Percentiles rank a stretch among this genome's conserved stretches.
Evolutionary conservation across 2,113 vertebrate genomes (phyloP).

Genomic region (Tragelaphus scriptus): DNA sequence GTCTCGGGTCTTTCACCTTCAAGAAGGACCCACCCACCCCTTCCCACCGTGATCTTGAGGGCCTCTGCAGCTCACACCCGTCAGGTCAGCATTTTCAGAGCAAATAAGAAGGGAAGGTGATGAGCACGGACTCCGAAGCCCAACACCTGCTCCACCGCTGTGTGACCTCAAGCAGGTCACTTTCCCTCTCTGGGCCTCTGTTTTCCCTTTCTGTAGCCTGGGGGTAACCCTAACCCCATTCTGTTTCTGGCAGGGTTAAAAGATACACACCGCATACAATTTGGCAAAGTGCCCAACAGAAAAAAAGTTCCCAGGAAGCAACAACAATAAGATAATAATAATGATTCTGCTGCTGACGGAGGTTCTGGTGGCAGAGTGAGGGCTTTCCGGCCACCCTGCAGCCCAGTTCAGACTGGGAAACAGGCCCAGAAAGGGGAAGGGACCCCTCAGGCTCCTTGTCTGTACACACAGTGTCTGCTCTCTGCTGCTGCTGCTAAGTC

Average conservation of each 20-base stretch:
- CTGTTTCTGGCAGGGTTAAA: neutral
- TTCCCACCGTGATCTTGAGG: neutral
- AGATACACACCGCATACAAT: accelerated
- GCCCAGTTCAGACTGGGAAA: neutral
- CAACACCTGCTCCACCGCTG: neutral
- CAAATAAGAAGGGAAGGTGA: neutral
- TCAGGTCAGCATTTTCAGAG: neutral
- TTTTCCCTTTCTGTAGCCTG: neutral
- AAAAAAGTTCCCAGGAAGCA: neutral
- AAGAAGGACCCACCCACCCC: neutral
- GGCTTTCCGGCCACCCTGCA: neutral
- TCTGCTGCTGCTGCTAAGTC: no score
- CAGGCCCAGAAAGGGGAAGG: neutral
- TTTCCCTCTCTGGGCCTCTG: neutral
- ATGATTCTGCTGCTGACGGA: accelerated
- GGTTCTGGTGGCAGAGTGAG: neutral
- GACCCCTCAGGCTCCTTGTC: neutral
- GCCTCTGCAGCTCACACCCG: neutral
- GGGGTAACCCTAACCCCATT: neutral
- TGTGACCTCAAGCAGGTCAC: neutral
- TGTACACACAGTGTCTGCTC: neutral
- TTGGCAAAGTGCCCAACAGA: neutral
- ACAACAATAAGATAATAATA: neutral
- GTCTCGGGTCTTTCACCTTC: neutral
- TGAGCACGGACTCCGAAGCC: neutral